Conservation (phyloP, 2,113 vertebrate species). For the Rhinogobius similis region DNA sequence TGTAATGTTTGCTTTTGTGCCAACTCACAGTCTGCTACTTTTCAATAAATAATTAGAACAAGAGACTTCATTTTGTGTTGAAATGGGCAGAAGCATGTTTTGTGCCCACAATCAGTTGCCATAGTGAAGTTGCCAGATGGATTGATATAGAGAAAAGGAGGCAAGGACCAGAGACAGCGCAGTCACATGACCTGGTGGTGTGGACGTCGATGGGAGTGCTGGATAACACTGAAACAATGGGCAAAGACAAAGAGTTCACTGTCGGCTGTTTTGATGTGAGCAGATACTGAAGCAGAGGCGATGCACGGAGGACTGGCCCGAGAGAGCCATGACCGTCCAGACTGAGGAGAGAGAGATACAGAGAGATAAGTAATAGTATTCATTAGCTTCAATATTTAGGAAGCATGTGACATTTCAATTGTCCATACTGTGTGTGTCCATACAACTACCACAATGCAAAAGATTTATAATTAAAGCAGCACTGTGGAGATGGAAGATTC, state of each 20-base stretch:
- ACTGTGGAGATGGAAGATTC: too few relatives aligned
- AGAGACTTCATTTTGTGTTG: background rate
- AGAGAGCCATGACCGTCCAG: conserved; percentile 12
- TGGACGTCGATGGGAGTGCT: conserved; percentile 36
- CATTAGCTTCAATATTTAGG: background rate
- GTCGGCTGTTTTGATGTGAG: conserved; percentile 50
- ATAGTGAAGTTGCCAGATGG: conserved; percentile 11
- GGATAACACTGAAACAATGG: conserved; percentile 19
- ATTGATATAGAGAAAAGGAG: conserved; percentile 17
- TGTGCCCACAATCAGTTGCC: background rate
- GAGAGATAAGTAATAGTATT: background rate
- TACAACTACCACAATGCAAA: too few relatives aligned
- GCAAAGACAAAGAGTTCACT: conserved; percentile 53
- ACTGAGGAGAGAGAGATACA: background rate
- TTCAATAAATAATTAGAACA: background rate
- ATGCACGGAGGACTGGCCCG: conserved; percentile 20
- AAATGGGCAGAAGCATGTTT: background rate
- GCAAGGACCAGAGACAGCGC: conserved; percentile 15
- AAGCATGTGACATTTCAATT: background rate
- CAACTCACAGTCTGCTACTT: background rate
- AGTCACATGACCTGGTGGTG: conserved; percentile 40
- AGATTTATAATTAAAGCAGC: too few relatives aligned
- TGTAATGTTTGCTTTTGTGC: background rate
- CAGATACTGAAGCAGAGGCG: conserved; percentile 45
- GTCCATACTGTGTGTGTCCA: background rate